phyloP scores from a whole-genome alignment of 2,113 vertebrate genomes.

The Micromys minutus region DNA sequence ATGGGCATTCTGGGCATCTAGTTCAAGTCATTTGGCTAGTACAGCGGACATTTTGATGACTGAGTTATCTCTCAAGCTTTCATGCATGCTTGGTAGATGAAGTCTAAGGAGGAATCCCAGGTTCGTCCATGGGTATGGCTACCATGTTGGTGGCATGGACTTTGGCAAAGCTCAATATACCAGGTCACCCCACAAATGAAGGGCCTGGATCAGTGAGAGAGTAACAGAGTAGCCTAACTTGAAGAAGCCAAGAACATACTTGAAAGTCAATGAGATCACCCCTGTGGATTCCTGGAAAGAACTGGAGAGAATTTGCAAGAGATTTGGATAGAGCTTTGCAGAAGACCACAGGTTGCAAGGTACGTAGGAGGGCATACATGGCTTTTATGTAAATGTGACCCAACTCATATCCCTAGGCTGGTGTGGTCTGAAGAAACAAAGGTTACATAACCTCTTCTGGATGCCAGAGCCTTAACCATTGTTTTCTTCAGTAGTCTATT shows the following conservation, averaged over 20 bases:
- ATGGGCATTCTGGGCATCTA: background rate
- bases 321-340: slow-evolving; percentile 22
- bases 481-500: slow-evolving; percentile 32
- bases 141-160: background rate
- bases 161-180: rapidly evolving
- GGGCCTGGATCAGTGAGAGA: background rate
- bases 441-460: background rate
- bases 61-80: background rate
- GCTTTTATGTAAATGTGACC: slow-evolving; percentile 63
- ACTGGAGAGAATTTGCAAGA: background rate
- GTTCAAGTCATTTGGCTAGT: background rate
- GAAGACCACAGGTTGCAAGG: background rate
- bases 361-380: slow-evolving; percentile 8
- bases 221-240: background rate
- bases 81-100: rapidly evolving
- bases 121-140: rapidly evolving
- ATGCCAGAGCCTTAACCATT: slow-evolving; percentile 46
- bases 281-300: slow-evolving; percentile 59
- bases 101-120: background rate
- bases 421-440: slow-evolving; percentile 62
- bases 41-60: background rate
- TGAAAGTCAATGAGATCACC: background rate
- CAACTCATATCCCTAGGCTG: slow-evolving; percentile 40
- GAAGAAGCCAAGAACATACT: background rate
- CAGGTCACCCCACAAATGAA: background rate